Evolutionary conservation across 2,888 invertebrate genomes (phyloP), one percentile per base, ranked within the genome.

Genomic region (Patella caerulea): DNA sequence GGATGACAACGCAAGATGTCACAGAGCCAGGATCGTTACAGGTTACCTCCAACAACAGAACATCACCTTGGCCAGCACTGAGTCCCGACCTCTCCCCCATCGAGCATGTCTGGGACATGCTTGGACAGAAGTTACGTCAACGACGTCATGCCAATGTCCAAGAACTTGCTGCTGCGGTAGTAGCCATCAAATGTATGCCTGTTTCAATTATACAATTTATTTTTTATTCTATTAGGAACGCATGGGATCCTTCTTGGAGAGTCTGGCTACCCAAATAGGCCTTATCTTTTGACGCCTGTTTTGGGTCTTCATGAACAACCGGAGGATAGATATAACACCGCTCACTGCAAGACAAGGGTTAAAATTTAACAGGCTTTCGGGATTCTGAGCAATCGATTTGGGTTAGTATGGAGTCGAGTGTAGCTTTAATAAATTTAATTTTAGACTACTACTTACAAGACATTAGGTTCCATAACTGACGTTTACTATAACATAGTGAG

Each of bases 91-190:
- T n/a, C n/a, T n/a, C n/a, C n/a, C n/a, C n/a, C n/a, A n/a, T n/a
- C n/a, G n/a, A n/a, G 2, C 1, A 29, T 29, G 29, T 29, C 29
- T 2, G 29, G 29, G 29, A 1, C 29, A 29, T 1, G 29, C 1
- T 29, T 2, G 29, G 1, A 2, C 1, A 1, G 2, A 2, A 2
- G 1, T 29, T 2, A 1, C 29, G 1, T 2, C 29, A 29, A 29
- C 29, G 2, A 29, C 29, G 2, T 1, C 1, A 29, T 2, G 2
- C 2, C 29, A 29, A 1, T 2, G 2, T 2, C 1, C 2, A n/a
- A n/a, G n/a, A n/a, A n/a, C n/a, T n/a, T n/a, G n/a, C n/a, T n/a
- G n/a, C n/a, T n/a, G n/a, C n/a, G n/a, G n/a, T n/a, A n/a, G 24
- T 34, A 34, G 34, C 34, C 34, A 34, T 34, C 34, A 34, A 34